Evolutionary conservation across 2,797 vertebrate species (phyloP).

Genomic region (Trichosurus vulpecula): DNA sequence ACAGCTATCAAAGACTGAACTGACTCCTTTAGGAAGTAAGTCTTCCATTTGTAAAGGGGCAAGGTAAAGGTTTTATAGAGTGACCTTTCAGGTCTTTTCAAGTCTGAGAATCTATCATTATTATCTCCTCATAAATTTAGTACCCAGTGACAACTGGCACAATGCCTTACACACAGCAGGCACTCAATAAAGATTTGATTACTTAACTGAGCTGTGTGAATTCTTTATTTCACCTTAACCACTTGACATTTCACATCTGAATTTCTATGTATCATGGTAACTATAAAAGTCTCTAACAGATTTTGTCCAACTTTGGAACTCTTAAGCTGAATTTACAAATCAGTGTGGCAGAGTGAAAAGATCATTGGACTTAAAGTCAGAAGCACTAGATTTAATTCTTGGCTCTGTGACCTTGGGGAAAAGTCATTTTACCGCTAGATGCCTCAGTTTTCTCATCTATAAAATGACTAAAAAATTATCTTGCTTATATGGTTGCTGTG

Average conservation of each 20-base stretch:
- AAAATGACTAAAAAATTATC: not conserved
- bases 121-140: conserved; percentile 2
- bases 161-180: not conserved
- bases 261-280: conserved; percentile 23
- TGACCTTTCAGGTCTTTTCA: too few species aligned
- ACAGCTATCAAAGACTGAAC: not conserved
- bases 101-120: not conserved
- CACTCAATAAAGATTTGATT: conserved; percentile 35
- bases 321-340: conserved; percentile 17
- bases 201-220: not conserved
- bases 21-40: not conserved
- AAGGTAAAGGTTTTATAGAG: too few species aligned
- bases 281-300: conserved; percentile 37
- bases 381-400: not conserved
- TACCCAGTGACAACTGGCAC: conserved; percentile 4
- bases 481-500: not conserved
- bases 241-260: conserved; percentile 18
- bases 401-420: not conserved
- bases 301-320: too few species aligned
- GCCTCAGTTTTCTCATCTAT: not conserved
- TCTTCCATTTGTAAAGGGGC: not conserved
- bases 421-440: not conserved
- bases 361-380: not conserved
- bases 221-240: conserved; percentile 10
- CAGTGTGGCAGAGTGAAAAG: not conserved